Percentiles rank a stretch among this genome's conserved stretches.
Evolutionary conservation across 2,113 vertebrate genomes (phyloP).

Genomic region (Addax nasomaculatus): DNA sequence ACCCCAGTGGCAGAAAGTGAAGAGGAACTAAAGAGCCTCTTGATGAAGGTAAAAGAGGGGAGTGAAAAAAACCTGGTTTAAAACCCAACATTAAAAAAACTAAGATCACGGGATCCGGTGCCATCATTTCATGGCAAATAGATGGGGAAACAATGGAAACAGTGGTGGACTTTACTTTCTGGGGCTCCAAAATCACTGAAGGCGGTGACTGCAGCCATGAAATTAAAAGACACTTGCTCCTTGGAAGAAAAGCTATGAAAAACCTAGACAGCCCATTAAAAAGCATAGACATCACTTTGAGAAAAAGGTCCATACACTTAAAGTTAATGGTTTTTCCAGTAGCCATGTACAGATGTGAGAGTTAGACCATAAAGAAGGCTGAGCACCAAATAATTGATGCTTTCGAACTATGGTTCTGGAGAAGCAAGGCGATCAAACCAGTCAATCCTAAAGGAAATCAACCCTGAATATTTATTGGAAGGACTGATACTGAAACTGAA

Average conservation of each 20-base stretch:
- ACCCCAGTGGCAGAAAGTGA: not conserved
- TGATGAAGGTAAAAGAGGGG: not conserved
- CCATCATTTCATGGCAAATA: not conserved
- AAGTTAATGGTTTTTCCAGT: not conserved
- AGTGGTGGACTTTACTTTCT: not conserved
- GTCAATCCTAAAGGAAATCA: not conserved
- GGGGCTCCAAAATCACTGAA: not conserved
- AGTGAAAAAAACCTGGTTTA: not conserved
- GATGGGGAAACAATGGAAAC: not conserved
- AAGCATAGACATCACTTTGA: not conserved
- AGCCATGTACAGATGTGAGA: not conserved
- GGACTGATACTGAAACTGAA: not conserved
- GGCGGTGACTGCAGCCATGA: not conserved
- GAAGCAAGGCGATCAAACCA: not conserved
- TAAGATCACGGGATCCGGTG: not conserved
- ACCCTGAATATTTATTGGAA: not conserved
- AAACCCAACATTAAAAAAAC: not conserved
- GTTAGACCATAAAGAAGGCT: not conserved
- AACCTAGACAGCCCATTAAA: not conserved
- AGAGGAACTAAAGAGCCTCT: not conserved
- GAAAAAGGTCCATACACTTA: not conserved
- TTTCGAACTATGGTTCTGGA: not conserved
- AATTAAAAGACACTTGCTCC: not conserved
- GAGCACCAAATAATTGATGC: not conserved
- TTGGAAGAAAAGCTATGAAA: not conserved